phyloP scores from a whole-genome alignment of 2,888 invertebrate genomes.

The Crossocerus cetratus region DNA sequence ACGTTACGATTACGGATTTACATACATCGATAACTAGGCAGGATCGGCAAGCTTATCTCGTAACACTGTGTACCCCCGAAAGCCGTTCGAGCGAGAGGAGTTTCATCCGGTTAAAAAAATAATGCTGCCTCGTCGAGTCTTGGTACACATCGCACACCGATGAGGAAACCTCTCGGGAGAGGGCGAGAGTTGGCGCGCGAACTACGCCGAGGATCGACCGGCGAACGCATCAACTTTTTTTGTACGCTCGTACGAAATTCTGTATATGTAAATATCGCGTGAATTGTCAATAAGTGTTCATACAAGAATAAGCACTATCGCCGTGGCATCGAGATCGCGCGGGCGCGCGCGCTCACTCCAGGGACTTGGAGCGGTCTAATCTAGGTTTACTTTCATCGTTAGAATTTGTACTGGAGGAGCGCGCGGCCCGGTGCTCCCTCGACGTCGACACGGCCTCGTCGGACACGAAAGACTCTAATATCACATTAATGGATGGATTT shows the following conservation, averaged over 20 bases:
- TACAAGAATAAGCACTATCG: slow-evolving; percentile 50
- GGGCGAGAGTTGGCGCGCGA: too few relatives aligned
- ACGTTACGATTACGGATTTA: not conserved
- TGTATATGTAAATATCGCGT: slow-evolving; percentile 1
- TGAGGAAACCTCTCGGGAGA: slow-evolving; percentile 5
- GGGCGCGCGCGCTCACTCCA: slow-evolving; percentile 63
- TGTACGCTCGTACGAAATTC: slow-evolving; percentile 7
- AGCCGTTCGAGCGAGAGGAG: slow-evolving; percentile 3
- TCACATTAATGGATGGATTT: slow-evolving; percentile 77
- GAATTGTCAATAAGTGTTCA: slow-evolving; percentile 22
- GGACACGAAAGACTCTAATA: slow-evolving; percentile 71
- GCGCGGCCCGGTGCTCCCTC: slow-evolving; percentile 51
- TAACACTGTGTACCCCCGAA: not conserved
- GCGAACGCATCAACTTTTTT: not conserved
- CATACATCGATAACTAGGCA: slow-evolving; percentile 19
- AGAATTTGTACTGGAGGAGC: slow-evolving; percentile 66
- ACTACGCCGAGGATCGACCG: not conserved
- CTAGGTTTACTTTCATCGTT: slow-evolving; percentile 75
- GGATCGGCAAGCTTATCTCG: slow-evolving; percentile 23
- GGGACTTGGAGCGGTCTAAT: slow-evolving; percentile 74
- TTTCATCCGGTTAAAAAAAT: slow-evolving; percentile 32
- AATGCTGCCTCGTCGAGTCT: slow-evolving; percentile 30
- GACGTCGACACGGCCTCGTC: slow-evolving; percentile 52
- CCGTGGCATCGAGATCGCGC: slow-evolving; percentile 10
- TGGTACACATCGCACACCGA: slow-evolving; percentile 21